These are phyloP conservation scores for Cromileptes altivelis DNA, from an alignment of 2,113 vertebrate genomes.

Conservation along the genomic window DNA sequence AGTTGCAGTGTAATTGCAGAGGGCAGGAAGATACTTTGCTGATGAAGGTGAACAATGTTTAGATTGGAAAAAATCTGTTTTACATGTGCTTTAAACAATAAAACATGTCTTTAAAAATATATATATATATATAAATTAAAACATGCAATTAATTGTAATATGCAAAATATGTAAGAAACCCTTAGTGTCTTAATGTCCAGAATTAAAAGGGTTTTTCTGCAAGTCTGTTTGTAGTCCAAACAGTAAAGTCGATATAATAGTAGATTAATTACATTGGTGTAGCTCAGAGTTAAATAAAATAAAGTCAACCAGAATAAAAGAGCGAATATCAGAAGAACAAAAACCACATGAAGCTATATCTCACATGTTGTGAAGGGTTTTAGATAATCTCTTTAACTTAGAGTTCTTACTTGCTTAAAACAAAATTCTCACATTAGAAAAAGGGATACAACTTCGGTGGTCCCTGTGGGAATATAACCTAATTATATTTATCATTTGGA, in stretches of 20 bases:
- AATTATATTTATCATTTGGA: neutral
- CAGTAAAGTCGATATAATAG: neutral
- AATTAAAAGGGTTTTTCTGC: neutral
- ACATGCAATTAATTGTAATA: neutral
- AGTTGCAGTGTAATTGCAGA: neutral
- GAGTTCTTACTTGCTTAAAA: neutral
- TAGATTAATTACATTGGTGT: neutral
- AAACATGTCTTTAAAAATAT: neutral
- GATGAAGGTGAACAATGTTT: neutral
- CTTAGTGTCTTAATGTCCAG: neutral
- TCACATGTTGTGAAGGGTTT: neutral
- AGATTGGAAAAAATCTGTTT: neutral
- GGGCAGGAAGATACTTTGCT: neutral
- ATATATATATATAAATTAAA: too few species aligned
- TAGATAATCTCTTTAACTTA: neutral
- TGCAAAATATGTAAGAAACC: neutral
- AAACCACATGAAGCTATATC: neutral
- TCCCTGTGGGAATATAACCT: neutral
- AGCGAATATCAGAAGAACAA: too few species aligned
- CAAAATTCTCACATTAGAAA: neutral
- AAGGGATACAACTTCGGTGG: neutral
- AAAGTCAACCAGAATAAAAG: neutral
- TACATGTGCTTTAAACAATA: neutral
- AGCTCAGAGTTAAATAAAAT: neutral
- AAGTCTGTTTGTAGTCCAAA: neutral